Evolutionary conservation across 2,797 vertebrate genomes (phyloP), one percentile per base, ranked within the genome.

Genomic region (Catharus ustulatus): DNA sequence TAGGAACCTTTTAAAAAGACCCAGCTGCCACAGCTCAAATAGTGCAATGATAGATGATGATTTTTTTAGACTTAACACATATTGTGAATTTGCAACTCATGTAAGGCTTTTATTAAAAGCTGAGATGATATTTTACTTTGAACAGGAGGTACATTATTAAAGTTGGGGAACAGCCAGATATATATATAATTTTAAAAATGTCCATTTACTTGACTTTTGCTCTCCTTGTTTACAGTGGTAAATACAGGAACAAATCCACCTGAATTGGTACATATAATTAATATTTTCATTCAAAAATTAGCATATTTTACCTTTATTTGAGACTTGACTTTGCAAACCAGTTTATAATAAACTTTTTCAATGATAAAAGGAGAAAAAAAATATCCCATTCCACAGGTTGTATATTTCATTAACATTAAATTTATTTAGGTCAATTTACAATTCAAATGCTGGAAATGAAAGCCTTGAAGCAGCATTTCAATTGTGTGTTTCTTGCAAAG

Each of bases 11-110:
- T 94, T 92, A 90, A 94, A 96, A 93, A 74, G 61, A 94, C 45
- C 24, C 96, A 97, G 84, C 95, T 98, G 96, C 88, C 82, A 91
- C 89, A 87, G 82, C 80, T 95, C 88, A 94, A 97, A 80, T 48
- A 85, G 52, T 58, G 36, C 61, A 85, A 23, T 87, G 91, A 96
- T 93, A 95, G 96, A 91, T 93, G 69, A 48, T 67, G 79, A 96
- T 96, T 97, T 94, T 97, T 94, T 89, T 95, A 94, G 86, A 89
- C 85, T 96, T 97, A 81, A 79, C 72, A 95, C 54, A 4, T 85
- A 94, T 95, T 93, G 92, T 93, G 80, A 90, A 64, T 92, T 93
- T 95, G 81, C 59, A 69, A 3, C 66, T 87, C 78, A 68, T 68
- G 32, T 92, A 96, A 75, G 42, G 67, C 79, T 90, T 81, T 40